Evolutionary conservation across 2,113 vertebrate species (phyloP).

Genomic region (Amblyopsis rosae): DNA sequence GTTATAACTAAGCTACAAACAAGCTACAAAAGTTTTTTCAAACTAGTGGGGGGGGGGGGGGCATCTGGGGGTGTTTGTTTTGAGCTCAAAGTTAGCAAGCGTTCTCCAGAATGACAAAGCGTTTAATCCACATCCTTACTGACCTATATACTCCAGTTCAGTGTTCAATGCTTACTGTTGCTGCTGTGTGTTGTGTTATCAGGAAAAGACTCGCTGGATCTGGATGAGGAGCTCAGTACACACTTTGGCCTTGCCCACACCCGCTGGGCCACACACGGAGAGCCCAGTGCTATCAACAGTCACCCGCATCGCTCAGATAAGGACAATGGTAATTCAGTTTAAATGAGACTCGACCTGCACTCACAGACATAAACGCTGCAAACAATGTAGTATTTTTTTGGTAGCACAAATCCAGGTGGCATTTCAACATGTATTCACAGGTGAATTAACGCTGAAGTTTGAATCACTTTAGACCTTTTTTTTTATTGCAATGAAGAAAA

Average conservation of each 20-base stretch:
- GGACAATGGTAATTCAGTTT: constrained; percentile 80
- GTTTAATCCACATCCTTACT: neutral
- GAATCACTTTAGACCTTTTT: too few relatives aligned
- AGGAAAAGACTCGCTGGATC: constrained; percentile 88
- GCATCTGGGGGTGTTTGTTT: too few relatives aligned
- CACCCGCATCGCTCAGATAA: constrained; percentile 96
- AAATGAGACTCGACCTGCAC: neutral
- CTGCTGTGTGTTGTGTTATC: constrained; percentile 15
- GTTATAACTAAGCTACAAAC: too few relatives aligned
- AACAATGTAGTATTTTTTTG: neutral
- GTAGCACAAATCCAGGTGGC: too few relatives aligned
- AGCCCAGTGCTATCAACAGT: constrained; percentile 88
- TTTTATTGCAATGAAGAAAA: too few relatives aligned
- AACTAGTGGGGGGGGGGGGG: too few relatives aligned
- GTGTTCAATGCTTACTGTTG: neutral
- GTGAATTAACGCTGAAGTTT: too few relatives aligned
- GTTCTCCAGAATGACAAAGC: too few relatives aligned
- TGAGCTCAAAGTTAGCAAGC: too few relatives aligned
- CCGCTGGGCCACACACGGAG: constrained; percentile 95
- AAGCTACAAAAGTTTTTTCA: too few relatives aligned
- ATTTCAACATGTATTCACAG: too few relatives aligned
- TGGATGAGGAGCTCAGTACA: constrained; percentile 84
- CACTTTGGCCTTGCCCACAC: constrained; percentile 96
- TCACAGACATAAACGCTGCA: neutral
- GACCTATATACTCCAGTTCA: neutral